phyloP scores from a whole-genome alignment of 2,888 invertebrate genomes.

The Lamellibrachia satsuma region DNA sequence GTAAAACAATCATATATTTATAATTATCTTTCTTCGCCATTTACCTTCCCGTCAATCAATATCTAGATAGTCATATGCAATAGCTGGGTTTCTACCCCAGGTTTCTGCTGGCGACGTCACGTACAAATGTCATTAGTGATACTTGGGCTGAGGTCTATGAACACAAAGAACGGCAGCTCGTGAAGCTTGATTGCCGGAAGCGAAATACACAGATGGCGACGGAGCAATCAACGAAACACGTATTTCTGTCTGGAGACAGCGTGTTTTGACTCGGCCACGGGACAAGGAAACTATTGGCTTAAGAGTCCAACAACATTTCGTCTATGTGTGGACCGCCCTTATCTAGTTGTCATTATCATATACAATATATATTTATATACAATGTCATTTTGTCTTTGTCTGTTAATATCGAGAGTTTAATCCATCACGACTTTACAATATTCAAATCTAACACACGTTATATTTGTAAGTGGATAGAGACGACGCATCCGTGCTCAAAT shows the following conservation, averaged over 20 bases:
- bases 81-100: not conserved
- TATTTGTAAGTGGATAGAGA: not conserved
- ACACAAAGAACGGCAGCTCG: not conserved
- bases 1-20: too few relatives aligned
- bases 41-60: not conserved
- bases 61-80: not conserved
- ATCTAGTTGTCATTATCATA: too few relatives aligned
- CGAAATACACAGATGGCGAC: not conserved
- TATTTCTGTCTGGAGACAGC: not conserved
- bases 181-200: not conserved
- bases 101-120: not conserved
- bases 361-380: too few relatives aligned
- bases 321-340: too few relatives aligned
- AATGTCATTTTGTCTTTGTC: too few relatives aligned
- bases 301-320: too few relatives aligned
- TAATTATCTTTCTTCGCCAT: too few relatives aligned
- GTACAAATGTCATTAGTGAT: not conserved
- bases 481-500: not conserved
- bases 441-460: not conserved
- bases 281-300: too few relatives aligned
- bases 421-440: not conserved
- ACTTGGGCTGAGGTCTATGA: not conserved
- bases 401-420: not conserved
- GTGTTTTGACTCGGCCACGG: too few relatives aligned
- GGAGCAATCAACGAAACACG: slow-evolving; percentile 2